Percentiles rank a stretch among this genome's conserved stretches.
Conservation (phyloP, 2,797 vertebrate genomes). For the Acridotheres tristis region DNA sequence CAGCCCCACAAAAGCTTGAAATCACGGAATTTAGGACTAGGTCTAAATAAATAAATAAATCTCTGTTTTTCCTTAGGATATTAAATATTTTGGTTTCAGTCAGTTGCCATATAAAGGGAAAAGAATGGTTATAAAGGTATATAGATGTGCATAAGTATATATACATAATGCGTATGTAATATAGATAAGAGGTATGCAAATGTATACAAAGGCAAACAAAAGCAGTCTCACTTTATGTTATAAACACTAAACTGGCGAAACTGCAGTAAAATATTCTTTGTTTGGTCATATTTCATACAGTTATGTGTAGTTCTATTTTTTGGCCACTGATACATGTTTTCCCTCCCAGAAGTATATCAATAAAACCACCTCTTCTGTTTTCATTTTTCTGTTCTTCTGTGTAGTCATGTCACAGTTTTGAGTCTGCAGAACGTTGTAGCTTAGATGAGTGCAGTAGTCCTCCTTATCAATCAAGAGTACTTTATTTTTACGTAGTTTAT, state of each 20-base stretch:
- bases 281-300: not conserved
- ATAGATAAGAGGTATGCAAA: not conserved
- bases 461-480: not conserved
- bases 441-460: not conserved
- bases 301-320: not conserved
- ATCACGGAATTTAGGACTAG: not conserved
- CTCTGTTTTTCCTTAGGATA: not conserved
- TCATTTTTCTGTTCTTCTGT: not conserved
- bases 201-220: not conserved
- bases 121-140: not conserved
- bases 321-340: not conserved
- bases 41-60: not conserved
- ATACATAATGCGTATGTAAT: too few species aligned
- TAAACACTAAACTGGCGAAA: not conserved
- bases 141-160: not conserved
- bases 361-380: not conserved
- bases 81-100: not conserved
- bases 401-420: not conserved
- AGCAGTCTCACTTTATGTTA: not conserved
- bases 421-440: not conserved
- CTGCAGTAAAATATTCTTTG: not conserved
- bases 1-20: not conserved
- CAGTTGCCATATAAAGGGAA: not conserved
- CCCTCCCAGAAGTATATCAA: not conserved
- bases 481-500: conserved; percentile 9